A percentile compares a stretch with the other conserved stretches of the same genome.
Conservation (phyloP, 2,797 vertebrate species). For the Carapus acus region DNA sequence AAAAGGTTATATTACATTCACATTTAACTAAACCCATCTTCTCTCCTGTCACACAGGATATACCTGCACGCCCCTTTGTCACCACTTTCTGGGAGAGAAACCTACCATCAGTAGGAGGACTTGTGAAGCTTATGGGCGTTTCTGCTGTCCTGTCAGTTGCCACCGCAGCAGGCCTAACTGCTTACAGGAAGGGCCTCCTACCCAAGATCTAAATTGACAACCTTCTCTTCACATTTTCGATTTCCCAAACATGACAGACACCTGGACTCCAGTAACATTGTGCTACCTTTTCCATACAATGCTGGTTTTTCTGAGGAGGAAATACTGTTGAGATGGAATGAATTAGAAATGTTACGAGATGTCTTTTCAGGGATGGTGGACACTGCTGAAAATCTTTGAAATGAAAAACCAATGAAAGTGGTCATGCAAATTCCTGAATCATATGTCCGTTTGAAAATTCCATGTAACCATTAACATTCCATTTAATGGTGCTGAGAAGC, state of each 20-base stretch:
- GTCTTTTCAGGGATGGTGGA: too few species aligned
- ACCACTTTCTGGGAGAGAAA: constrained; percentile 90
- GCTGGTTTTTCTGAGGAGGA: too few species aligned
- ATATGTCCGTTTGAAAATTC: too few species aligned
- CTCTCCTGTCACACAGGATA: constrained; percentile 71
- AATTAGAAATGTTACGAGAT: too few species aligned
- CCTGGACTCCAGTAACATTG: constrained; percentile 23
- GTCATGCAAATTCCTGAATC: constrained; percentile 18
- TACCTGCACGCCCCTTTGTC: constrained; percentile 78
- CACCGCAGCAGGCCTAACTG: constrained; percentile 69
- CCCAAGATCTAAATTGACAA: constrained; percentile 45
- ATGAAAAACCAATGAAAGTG: constrained; percentile 29
- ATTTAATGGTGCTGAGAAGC: constrained; percentile 45
- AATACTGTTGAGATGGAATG: too few species aligned
- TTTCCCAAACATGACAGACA: constrained; percentile 18
- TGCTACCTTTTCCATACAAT: too few species aligned
- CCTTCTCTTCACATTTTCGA: constrained; percentile 19
- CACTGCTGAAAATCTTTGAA: constrained; percentile 31
- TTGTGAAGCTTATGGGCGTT: constrained; percentile 79
- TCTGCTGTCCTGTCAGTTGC: constrained; percentile 74
- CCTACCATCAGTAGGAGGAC: constrained; percentile 83
- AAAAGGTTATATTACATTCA: background rate
- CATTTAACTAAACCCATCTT: background rate
- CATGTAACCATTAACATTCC: constrained; percentile 22
- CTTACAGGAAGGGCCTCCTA: constrained; percentile 80